Evolutionary conservation across 2,797 vertebrate species (phyloP).

Genomic region (Chaenodraco wilsoni): DNA sequence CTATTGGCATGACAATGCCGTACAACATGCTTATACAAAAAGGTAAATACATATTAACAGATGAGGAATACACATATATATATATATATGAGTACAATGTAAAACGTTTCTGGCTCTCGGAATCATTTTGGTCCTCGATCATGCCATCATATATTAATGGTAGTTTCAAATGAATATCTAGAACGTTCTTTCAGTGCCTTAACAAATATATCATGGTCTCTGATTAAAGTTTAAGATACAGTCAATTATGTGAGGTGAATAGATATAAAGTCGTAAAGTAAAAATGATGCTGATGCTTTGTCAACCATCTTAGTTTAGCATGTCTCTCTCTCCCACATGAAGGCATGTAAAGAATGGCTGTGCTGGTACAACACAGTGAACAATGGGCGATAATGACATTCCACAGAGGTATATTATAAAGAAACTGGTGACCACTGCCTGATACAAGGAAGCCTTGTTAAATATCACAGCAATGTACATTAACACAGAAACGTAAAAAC

Average conservation of each 20-base stretch:
- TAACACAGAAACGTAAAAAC: no score
- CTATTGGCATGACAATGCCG: conserved; percentile 29
- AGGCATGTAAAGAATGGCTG: neutral
- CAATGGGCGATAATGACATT: conserved; percentile 7
- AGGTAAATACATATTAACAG: conserved; percentile 26
- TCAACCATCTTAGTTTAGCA: no score
- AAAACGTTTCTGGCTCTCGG: neutral
- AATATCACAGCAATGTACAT: no score
- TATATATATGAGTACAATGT: neutral
- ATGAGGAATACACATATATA: neutral
- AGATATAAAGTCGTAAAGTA: no score
- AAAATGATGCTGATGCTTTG: no score
- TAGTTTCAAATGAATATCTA: neutral
- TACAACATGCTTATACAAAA: neutral
- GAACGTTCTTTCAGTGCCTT: neutral
- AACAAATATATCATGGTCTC: conserved; percentile 20
- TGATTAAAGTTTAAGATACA: conserved; percentile 16
- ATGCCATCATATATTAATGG: neutral
- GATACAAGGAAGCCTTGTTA: no score
- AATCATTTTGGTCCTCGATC: neutral
- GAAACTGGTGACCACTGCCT: neutral
- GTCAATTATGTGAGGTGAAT: no score
- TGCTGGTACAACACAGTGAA: neutral
- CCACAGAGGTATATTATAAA: neutral
- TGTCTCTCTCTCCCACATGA: neutral